Conservation (phyloP, 2,797 vertebrate genomes). For the Menidia menidia region DNA sequence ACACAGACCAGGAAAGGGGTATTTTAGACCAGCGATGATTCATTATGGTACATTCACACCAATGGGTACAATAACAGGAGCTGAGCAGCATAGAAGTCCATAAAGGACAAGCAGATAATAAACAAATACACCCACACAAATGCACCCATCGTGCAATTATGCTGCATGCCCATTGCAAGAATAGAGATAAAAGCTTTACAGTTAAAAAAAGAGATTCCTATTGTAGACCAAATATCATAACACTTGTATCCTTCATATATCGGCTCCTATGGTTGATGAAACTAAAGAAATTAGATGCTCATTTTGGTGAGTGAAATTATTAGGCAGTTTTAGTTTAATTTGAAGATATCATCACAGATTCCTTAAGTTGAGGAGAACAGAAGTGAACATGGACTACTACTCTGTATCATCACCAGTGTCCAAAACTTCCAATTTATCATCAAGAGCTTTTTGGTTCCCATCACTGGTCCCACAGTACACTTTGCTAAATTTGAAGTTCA, state of each 20-base stretch:
- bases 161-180: neutral
- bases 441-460: neutral
- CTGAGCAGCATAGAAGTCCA: conserved; percentile 19
- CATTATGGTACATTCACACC: conserved; percentile 8
- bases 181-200: conserved; percentile 2
- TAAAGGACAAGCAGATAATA: neutral
- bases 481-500: neutral
- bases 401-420: conserved; percentile 1
- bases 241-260: conserved; percentile 17
- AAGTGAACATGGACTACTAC: conserved; percentile 40
- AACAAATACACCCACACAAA: conserved; percentile 7
- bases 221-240: conserved; percentile 9
- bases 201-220: conserved; percentile 9
- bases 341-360: conserved; percentile 3
- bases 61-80: conserved; percentile 17
- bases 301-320: conserved; percentile 15
- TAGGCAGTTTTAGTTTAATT: conserved; percentile 5
- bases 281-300: conserved; percentile 9
- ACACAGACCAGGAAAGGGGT: conserved; percentile 15
- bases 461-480: neutral
- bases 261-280: conserved; percentile 37
- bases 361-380: conserved; percentile 10
- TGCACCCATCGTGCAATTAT: conserved; percentile 2
- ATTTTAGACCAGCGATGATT: neutral
- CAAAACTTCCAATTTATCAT: conserved; percentile 19